phyloP scores from a whole-genome alignment of 1,140 invertebrate genomes.

The Rhyzopertha dominica region DNA sequence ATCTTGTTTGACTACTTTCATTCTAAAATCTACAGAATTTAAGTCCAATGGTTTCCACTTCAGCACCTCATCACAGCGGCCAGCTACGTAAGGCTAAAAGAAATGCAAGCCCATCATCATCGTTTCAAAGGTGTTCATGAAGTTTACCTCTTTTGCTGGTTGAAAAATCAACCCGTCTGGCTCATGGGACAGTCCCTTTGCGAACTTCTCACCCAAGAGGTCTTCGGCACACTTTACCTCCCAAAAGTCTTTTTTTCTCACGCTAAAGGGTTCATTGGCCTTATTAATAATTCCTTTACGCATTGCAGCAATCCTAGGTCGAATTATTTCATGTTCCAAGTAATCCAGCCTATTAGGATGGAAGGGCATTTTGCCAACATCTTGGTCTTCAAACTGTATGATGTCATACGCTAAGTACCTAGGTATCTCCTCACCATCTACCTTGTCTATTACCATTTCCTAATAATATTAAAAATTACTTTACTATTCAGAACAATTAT shows the following conservation, averaged over 20 bases:
- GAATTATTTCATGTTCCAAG: conserved; percentile 68
- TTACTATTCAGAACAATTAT: too few relatives aligned
- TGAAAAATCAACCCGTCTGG: conserved; percentile 98
- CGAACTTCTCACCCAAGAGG: conserved; percentile 82
- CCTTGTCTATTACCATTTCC: conserved; percentile 94
- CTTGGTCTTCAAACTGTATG: conserved; percentile 72
- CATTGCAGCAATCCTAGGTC: conserved; percentile 69
- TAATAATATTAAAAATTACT: conserved; percentile 43
- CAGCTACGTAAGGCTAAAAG: conserved; percentile 75
- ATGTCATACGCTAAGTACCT: conserved; percentile 96
- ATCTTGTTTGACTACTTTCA: conserved; percentile 72
- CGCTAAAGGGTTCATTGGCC: conserved; percentile 77
- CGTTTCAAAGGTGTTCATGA: background rate
- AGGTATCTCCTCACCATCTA: conserved; percentile 66
- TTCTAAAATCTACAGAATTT: conserved; percentile 94
- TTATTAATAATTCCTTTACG: conserved; percentile 68
- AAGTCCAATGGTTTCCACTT: conserved; percentile 96
- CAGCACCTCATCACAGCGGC: conserved; percentile 75
- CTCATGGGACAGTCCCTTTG: conserved; percentile 80
- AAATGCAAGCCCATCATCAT: conserved; percentile 8
- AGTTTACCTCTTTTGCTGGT: conserved; percentile 68
- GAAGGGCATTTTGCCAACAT: conserved; percentile 73
- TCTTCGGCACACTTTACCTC: conserved; percentile 62
- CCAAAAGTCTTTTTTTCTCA: conserved; percentile 87
- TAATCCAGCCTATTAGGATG: conserved; percentile 70